These are phyloP conservation scores for Ploceus nigricollis DNA, from an alignment of 2,113 vertebrate species.

Conservation along the genomic window DNA sequence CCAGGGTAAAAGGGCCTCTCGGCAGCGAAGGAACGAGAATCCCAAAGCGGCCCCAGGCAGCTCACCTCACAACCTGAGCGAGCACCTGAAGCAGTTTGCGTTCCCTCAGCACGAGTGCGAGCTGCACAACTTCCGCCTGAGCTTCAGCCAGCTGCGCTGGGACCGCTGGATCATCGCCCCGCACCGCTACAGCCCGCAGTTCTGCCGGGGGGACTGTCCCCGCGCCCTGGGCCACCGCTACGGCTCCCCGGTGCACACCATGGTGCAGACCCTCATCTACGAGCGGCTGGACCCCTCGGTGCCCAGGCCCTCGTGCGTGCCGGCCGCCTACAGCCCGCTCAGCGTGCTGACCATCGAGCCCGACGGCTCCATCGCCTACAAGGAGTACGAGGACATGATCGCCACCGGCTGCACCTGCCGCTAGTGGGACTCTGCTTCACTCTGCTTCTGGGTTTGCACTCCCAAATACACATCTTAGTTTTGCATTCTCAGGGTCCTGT, in stretches of 20 bases:
- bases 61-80: slow-evolving; percentile 66
- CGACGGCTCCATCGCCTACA: slow-evolving; percentile 88
- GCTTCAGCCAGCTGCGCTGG: slow-evolving; percentile 89
- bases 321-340: slow-evolving; percentile 86
- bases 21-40: slow-evolving; percentile 68
- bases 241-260: slow-evolving; percentile 87
- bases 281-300: slow-evolving; percentile 87
- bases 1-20: slow-evolving; percentile 25
- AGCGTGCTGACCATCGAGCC: slow-evolving; percentile 89
- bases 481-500: fast-evolving
- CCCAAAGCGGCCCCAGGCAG: background rate
- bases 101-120: slow-evolving; percentile 85
- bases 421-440: slow-evolving; percentile 57
- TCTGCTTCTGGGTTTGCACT: fast-evolving
- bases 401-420: slow-evolving; percentile 92
- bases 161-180: slow-evolving; percentile 94
- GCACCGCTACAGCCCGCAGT: slow-evolving; percentile 89
- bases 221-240: slow-evolving; percentile 83
- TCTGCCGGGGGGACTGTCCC: slow-evolving; percentile 90
- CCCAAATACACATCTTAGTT: fast-evolving
- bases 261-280: slow-evolving; percentile 92
- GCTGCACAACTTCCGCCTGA: slow-evolving; percentile 86
- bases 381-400: slow-evolving; percentile 94
- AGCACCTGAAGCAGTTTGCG: slow-evolving; percentile 72
- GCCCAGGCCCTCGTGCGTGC: slow-evolving; percentile 87